Evolutionary conservation across 2,797 vertebrate species (phyloP).

Genomic region (Nyctibius grandis): DNA sequence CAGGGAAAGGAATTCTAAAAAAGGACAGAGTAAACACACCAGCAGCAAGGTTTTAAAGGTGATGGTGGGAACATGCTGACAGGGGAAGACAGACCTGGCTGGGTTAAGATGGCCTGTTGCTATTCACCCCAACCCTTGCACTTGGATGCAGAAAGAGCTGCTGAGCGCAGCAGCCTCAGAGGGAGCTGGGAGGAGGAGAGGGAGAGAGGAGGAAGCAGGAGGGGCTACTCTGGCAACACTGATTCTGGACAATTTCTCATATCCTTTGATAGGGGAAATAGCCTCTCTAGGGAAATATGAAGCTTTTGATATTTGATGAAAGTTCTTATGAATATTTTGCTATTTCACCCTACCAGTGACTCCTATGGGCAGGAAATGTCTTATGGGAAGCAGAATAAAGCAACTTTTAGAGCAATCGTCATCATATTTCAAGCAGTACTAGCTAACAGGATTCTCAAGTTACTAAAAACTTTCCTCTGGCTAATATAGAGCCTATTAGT

Average conservation of each 20-base stretch:
- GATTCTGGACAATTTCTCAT: slow-evolving; percentile 50
- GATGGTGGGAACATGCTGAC: not conserved
- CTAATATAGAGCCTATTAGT: slow-evolving; percentile 14
- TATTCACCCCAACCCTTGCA: not conserved
- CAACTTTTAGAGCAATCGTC: not conserved
- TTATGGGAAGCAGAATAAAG: slow-evolving; percentile 40
- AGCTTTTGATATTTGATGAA: slow-evolving; percentile 48
- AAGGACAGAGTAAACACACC: not conserved
- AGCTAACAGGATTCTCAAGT: slow-evolving; percentile 31
- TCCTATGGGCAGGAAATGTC: slow-evolving; percentile 11
- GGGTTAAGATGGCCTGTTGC: not conserved
- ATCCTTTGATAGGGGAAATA: slow-evolving; percentile 33
- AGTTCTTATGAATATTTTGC: slow-evolving; percentile 25
- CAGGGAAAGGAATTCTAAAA: not conserved
- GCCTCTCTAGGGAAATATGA: not conserved
- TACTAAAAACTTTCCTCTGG: slow-evolving; percentile 28
- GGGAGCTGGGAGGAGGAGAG: not conserved
- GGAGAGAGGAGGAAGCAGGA: not conserved
- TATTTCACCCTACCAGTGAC: slow-evolving; percentile 26
- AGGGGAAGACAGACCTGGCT: not conserved
- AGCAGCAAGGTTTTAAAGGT: not conserved
- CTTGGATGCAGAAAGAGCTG: not conserved
- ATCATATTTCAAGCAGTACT: slow-evolving; percentile 28
- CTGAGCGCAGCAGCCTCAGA: not conserved
- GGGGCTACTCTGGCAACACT: not conserved